Conservation (phyloP, 37 sponge, comb jelly and placozoan genomes). For the Chondrilla cf. caribensis region DNA sequence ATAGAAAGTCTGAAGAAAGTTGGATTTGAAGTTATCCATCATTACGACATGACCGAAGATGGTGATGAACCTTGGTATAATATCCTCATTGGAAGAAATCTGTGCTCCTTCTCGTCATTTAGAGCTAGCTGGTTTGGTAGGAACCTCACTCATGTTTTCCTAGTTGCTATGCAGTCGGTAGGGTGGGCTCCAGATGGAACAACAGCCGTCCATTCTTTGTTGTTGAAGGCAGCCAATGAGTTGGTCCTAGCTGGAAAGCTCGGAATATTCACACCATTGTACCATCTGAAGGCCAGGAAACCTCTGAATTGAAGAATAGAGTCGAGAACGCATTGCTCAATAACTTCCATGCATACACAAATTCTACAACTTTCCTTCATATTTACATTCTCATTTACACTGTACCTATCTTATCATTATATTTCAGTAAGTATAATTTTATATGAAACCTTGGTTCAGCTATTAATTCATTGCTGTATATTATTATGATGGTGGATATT, state of each 20-base stretch:
- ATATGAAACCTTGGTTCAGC: too few relatives aligned
- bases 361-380: too few relatives aligned
- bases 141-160: slow-evolving; percentile 31
- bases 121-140: slow-evolving; percentile 55
- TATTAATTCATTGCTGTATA: too few relatives aligned
- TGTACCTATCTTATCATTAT: too few relatives aligned
- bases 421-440: too few relatives aligned
- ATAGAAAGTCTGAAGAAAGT: slow-evolving; percentile 29
- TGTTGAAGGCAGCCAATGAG: slow-evolving; percentile 40
- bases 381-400: too few relatives aligned
- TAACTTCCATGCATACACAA: too few relatives aligned
- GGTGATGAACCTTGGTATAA: slow-evolving; percentile 56
- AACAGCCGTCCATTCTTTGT: slow-evolving; percentile 37
- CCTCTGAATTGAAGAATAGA: slow-evolving; percentile 19
- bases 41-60: slow-evolving; percentile 4
- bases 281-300: slow-evolving; percentile 52
- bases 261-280: slow-evolving; percentile 76
- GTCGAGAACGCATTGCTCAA: not conserved
- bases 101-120: slow-evolving; percentile 39
- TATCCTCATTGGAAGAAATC: slow-evolving; percentile 27
- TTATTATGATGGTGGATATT: too few relatives aligned
- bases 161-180: slow-evolving; percentile 44
- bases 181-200: slow-evolving; percentile 53
- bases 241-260: slow-evolving; percentile 39
- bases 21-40: slow-evolving; percentile 54